These are phyloP conservation scores for Diadumene lineata DNA, from an alignment of 92 coral and sea anemone genomes.

Conservation along the genomic window DNA sequence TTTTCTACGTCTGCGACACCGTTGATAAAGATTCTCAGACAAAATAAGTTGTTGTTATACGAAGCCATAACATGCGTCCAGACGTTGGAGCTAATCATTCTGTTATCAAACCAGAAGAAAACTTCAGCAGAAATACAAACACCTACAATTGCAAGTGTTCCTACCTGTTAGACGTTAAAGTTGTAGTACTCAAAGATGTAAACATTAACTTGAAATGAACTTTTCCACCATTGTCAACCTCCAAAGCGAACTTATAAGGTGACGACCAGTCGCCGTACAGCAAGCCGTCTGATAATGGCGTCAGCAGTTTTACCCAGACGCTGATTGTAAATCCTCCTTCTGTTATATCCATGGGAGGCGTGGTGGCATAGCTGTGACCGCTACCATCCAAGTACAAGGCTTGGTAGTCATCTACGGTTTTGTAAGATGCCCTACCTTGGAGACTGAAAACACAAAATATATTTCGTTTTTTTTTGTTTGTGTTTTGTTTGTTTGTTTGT, in stretches of 20 bases:
- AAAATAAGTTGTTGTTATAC: background rate
- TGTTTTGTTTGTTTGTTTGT: too few relatives aligned
- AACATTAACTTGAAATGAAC: background rate
- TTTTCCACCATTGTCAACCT: background rate
- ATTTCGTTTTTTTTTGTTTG: too few relatives aligned
- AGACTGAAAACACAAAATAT: background rate
- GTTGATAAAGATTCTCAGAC: background rate
- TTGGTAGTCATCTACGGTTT: slow-evolving; percentile 1
- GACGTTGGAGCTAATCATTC: background rate
- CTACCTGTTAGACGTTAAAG: background rate
- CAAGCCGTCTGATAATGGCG: slow-evolving; percentile 10
- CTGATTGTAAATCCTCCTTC: background rate
- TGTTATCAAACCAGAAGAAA: background rate
- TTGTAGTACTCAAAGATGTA: background rate
- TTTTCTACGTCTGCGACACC: background rate
- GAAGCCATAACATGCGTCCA: background rate
- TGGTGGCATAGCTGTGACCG: slow-evolving; percentile 5
- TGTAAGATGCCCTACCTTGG: background rate
- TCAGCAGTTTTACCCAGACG: slow-evolving; percentile 21
- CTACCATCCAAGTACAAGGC: slow-evolving; percentile 9
- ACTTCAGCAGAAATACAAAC: too few relatives aligned
- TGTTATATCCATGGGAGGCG: background rate
- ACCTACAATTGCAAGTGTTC: too few relatives aligned
- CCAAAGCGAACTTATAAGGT: slow-evolving; percentile 5
- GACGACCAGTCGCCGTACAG: slow-evolving; percentile 16